These are phyloP conservation scores for Eremophila alpestris DNA, from an alignment of 2,797 vertebrate species.

Conservation along the genomic window DNA sequence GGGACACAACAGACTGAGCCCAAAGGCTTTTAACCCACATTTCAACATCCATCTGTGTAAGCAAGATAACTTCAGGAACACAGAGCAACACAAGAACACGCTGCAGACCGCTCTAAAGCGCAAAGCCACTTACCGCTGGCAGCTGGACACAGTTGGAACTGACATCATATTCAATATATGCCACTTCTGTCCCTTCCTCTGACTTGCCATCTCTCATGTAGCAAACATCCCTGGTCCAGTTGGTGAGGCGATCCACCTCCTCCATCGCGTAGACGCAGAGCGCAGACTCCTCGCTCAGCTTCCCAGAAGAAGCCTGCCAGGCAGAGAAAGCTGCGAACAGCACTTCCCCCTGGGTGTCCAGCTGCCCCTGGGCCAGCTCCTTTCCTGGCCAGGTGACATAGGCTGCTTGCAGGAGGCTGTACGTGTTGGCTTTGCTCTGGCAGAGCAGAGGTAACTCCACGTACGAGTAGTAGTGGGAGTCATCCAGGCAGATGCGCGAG, in stretches of 20 bases:
- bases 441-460: slow-evolving; percentile 93
- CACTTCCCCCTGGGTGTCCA: slow-evolving; percentile 72
- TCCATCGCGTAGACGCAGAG: slow-evolving; percentile 90
- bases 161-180: slow-evolving; percentile 97
- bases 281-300: slow-evolving; percentile 87
- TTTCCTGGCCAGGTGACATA: slow-evolving; percentile 78
- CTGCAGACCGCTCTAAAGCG: background rate
- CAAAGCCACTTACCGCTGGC: slow-evolving; percentile 84
- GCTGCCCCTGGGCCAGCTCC: slow-evolving; percentile 35
- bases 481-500: slow-evolving; percentile 91
- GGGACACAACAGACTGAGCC: background rate
- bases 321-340: slow-evolving; percentile 91
- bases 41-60: background rate
- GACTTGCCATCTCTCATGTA: slow-evolving; percentile 88
- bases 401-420: slow-evolving; percentile 91
- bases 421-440: slow-evolving; percentile 78
- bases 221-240: slow-evolving; percentile 90
- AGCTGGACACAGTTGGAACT: slow-evolving; percentile 94
- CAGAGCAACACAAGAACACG: background rate
- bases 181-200: slow-evolving; percentile 83
- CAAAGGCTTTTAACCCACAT: background rate
- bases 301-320: slow-evolving; percentile 75
- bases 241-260: slow-evolving; percentile 87
- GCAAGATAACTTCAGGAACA: background rate
- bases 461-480: slow-evolving; percentile 94